Base-by-base conservation (phyloP, 1,140 invertebrate species). In the Dendrolimus kikuchii region DNA sequence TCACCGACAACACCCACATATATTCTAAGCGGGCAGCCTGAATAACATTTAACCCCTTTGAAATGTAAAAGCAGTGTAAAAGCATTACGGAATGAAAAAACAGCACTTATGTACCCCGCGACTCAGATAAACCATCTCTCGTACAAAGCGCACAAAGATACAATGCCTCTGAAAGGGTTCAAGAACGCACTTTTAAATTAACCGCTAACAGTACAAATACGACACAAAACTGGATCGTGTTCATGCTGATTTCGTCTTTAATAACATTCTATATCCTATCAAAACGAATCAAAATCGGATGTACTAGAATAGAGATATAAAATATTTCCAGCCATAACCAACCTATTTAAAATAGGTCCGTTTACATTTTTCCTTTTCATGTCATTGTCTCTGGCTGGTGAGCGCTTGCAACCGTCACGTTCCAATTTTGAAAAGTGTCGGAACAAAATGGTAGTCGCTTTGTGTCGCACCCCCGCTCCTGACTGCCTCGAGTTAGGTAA, bases 111-210 rank as follows among this genome's bases (percentile, higher is more conserved):
- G 80, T 86, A 86, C 81, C 80, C 71, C 74, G 77, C 82, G 81
- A 84, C 69, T 74, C 68, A 74, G 82, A 86, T 86, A 86, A 86
- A 86, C 81, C 81, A 86, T 86, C 82, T 86, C 76, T 58, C 67
- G 77, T 82, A 86, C 82, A 86, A 86, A 86, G 82, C 72, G 74
- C 74, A 86, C 82, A 86, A 86, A 81, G 82, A 86, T 86, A 86
- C 82, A 86, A 86, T 86, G 75, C 82, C 80, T 84, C 82, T 84
- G 82, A 86, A 86, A 86, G 82, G 82, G 82, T 86, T 86, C 81
- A 86, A 86, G 79, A 86, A 83, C 82, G 79, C 75, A 86, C 81
- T 86, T 86, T 86, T 84, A 86, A 86, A 86, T 86, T 86, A 86
- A 86, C 77, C 68, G 54, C 61, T 40, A 36, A 53, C 53, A 71